Conservation (phyloP, 2,888 invertebrate species). For the Calliopum simillimum region DNA sequence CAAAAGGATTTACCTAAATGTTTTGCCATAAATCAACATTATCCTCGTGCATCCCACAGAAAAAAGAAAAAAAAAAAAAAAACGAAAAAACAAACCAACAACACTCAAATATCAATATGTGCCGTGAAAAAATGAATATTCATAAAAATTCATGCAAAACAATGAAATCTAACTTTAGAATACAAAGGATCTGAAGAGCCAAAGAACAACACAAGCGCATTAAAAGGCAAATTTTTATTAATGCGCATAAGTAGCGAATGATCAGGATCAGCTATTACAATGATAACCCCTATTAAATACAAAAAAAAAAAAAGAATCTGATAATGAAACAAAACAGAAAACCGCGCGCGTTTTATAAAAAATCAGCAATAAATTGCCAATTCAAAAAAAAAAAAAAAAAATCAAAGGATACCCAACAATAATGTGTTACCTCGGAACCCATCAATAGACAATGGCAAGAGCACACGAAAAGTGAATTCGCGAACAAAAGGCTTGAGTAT, state of each 20-base stretch:
- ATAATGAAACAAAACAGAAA: not conserved
- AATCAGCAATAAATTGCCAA: conserved; percentile 45
- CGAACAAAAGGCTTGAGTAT: conserved; percentile 38
- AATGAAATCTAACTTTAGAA: not conserved
- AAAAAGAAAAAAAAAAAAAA: not conserved
- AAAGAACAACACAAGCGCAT: conserved; percentile 41
- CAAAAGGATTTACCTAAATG: conserved; percentile 42
- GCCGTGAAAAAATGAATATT: conserved; percentile 21
- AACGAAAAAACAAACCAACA: not conserved
- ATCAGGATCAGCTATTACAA: conserved; percentile 18
- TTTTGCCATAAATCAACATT: conserved; percentile 49
- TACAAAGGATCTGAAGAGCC: conserved; percentile 19
- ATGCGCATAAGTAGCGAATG: conserved; percentile 41
- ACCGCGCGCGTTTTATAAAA: conserved; percentile 18
- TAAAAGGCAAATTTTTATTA: conserved; percentile 62
- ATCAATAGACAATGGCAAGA: not conserved
- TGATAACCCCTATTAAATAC: not conserved
- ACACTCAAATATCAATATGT: conserved; percentile 16
- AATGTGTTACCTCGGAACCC: not conserved
- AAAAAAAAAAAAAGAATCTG: not conserved
- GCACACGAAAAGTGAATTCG: conserved; percentile 29
- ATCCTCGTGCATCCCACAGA: conserved; percentile 20
- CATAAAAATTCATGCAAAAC: conserved; percentile 5
- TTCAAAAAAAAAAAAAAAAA: conserved; percentile 28
- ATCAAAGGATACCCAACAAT: no score